These are phyloP conservation scores for Acronicta aceris DNA, from an alignment of 2,888 invertebrate species.

Conservation along the genomic window DNA sequence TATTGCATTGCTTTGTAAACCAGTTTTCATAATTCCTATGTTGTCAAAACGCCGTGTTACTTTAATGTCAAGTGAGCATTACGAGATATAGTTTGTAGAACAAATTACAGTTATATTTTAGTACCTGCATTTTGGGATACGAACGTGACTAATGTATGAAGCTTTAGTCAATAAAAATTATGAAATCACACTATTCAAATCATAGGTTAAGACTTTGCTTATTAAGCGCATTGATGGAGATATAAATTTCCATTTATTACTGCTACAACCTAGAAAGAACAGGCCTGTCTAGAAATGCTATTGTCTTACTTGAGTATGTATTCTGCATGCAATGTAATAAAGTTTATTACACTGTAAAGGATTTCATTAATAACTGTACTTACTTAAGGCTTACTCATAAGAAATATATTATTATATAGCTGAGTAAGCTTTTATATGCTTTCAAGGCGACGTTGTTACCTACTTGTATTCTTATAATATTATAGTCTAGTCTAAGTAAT, in stretches of 20 bases:
- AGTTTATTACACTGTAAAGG: constrained; percentile 26
- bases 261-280: constrained; percentile 39
- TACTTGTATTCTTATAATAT: constrained; percentile 37
- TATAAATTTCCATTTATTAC: constrained; percentile 51
- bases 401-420: constrained; percentile 33
- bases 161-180: constrained; percentile 43
- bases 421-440: constrained; percentile 46
- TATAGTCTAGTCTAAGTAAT: constrained; percentile 41
- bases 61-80: constrained; percentile 18
- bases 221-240: constrained; percentile 40
- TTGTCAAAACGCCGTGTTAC: constrained; percentile 1
- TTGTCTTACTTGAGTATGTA: constrained; percentile 34
- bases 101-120: constrained; percentile 53
- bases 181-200: constrained; percentile 47
- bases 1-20: too few relatives aligned
- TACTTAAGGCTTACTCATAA: constrained; percentile 28
- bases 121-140: constrained; percentile 42
- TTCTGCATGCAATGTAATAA: constrained; percentile 33
- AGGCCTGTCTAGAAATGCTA: constrained; percentile 27
- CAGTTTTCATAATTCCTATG: not conserved
- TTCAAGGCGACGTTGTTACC: constrained; percentile 48
- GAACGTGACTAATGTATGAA: constrained; percentile 55
- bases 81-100: constrained; percentile 41
- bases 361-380: constrained; percentile 45
- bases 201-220: constrained; percentile 40